A percentile compares a stretch with the other conserved stretches of the same genome.
These are phyloP conservation scores for Phengaris alcon DNA, from an alignment of 2,888 invertebrate genomes.

Conservation along the genomic window DNA sequence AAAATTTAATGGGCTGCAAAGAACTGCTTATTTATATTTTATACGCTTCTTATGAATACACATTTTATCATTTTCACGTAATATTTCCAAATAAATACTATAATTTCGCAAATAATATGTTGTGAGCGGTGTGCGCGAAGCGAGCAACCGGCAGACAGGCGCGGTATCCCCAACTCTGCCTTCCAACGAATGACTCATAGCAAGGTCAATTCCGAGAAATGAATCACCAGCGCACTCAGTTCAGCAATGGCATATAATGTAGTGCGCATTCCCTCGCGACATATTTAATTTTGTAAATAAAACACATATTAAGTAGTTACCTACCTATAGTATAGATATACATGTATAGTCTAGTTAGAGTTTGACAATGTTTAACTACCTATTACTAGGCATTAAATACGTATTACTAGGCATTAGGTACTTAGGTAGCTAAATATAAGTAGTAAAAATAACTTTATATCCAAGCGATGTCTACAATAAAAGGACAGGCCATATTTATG, in stretches of 20 bases:
- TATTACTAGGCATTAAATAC: too few relatives aligned
- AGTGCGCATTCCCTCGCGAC: constrained; percentile 67
- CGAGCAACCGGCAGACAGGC: constrained; percentile 77
- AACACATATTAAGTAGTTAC: background rate
- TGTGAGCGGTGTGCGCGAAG: constrained; percentile 68
- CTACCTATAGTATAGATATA: too few relatives aligned
- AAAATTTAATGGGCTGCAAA: constrained; percentile 53
- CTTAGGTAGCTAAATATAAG: too few relatives aligned
- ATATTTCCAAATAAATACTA: constrained; percentile 40
- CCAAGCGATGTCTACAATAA: too few relatives aligned
- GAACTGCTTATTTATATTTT: constrained; percentile 47
- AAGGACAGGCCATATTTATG: too few relatives aligned
- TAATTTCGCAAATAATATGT: constrained; percentile 46
- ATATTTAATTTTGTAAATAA: constrained; percentile 51
- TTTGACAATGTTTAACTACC: too few relatives aligned
- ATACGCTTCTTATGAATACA: constrained; percentile 50
- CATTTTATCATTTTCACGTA: constrained; percentile 57
- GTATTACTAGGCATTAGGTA: too few relatives aligned
- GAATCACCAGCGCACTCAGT: constrained; percentile 76
- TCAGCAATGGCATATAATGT: constrained; percentile 68
- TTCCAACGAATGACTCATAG: constrained; percentile 80
- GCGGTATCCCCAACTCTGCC: constrained; percentile 80
- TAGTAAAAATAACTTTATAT: too few relatives aligned
- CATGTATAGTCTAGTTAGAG: too few relatives aligned
- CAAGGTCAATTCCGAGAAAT: constrained; percentile 81